These are phyloP conservation scores for Pangasius sanitwongsei DNA, from an alignment of 2,797 vertebrate species.

Conservation along the genomic window DNA sequence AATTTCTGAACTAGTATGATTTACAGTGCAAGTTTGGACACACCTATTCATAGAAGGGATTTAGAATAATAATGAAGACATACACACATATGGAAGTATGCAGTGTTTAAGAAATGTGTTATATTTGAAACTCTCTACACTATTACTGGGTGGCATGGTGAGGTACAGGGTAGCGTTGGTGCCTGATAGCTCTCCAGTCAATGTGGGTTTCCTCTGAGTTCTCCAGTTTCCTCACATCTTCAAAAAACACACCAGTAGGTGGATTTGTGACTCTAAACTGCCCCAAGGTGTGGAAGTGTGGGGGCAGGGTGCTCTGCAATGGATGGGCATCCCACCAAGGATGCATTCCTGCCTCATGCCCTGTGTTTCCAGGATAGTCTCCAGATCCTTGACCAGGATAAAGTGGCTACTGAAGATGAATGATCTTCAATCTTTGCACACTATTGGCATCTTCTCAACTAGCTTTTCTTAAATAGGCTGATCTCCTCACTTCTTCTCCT, in stretches of 20 bases:
- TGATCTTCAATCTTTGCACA: not conserved
- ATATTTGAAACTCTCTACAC: not conserved
- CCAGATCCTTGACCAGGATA: not conserved
- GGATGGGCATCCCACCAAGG: not conserved
- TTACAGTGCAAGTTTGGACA: not conserved
- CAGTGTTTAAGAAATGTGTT: not conserved
- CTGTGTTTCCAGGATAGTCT: not conserved
- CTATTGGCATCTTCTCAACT: not conserved
- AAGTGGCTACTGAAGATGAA: not conserved
- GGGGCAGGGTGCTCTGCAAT: not conserved
- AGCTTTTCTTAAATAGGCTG: not conserved
- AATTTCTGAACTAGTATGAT: conserved; percentile 19
- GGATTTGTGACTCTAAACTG: not conserved
- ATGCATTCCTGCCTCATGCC: not conserved
- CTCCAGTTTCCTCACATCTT: too few species aligned
- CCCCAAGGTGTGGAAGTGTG: not conserved
- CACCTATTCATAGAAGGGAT: not conserved
- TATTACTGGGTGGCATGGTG: not conserved
- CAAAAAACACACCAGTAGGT: not conserved
- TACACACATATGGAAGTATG: not conserved
- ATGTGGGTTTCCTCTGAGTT: not conserved
- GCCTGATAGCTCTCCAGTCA: not conserved
- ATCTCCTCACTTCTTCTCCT: not conserved
- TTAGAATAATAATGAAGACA: not conserved
- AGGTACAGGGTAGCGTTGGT: not conserved